phyloP scores from a whole-genome alignment of 2,888 invertebrate genomes.

The Tanypteryx hageni region DNA sequence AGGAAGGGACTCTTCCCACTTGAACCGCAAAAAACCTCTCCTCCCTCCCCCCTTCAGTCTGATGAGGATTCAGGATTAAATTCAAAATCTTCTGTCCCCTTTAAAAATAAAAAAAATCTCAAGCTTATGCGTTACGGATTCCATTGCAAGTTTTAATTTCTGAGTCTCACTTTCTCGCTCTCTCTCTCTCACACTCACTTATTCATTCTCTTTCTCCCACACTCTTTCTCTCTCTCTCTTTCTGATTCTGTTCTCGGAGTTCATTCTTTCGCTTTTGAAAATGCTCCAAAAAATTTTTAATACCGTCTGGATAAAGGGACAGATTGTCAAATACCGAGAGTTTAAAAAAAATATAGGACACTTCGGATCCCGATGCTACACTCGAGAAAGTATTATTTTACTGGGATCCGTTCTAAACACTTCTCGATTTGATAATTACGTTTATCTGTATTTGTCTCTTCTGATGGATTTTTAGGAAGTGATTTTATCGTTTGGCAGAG shows the following conservation, averaged over 20 bases:
- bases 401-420: too few relatives aligned
- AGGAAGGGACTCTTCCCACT: background rate
- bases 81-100: background rate
- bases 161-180: background rate
- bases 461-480: too few relatives aligned
- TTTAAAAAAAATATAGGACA: too few relatives aligned
- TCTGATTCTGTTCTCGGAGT: background rate
- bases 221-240: background rate
- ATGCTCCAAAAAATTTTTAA: too few relatives aligned
- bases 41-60: background rate
- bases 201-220: background rate
- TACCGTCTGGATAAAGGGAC: too few relatives aligned
- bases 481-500: too few relatives aligned
- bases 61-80: slow-evolving; percentile 14
- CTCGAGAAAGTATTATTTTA: too few relatives aligned
- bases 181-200: background rate
- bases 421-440: too few relatives aligned
- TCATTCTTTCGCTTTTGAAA: too few relatives aligned
- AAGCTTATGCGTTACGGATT: background rate
- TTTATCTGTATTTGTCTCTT: too few relatives aligned
- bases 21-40: background rate
- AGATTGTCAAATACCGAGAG: too few relatives aligned
- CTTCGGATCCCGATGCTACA: too few relatives aligned
- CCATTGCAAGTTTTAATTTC: slow-evolving; percentile 26
- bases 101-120: background rate